These are phyloP conservation scores for Tichodroma muraria DNA, from an alignment of 2,113 vertebrate species.

Conservation along the genomic window DNA sequence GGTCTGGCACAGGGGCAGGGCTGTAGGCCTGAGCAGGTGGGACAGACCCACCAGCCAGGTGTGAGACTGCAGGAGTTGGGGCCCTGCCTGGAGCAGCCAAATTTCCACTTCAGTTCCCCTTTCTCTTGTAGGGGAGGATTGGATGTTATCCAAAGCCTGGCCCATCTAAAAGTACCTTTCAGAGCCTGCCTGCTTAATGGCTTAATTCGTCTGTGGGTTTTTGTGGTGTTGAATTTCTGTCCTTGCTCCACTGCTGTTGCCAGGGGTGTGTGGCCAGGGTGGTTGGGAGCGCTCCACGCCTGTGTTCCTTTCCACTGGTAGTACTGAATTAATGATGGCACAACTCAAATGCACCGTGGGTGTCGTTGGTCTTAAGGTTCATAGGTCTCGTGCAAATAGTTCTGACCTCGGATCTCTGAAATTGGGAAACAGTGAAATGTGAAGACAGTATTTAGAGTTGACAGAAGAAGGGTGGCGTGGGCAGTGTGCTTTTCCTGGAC, in stretches of 20 bases:
- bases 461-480: neutral
- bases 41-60: neutral
- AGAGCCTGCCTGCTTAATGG: neutral
- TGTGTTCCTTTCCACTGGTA: neutral
- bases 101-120: neutral
- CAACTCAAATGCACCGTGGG: accelerated
- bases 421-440: neutral
- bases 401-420: neutral
- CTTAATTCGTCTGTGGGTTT: accelerated
- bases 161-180: neutral
- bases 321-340: neutral
- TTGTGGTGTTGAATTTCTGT: neutral
- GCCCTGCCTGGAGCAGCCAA: neutral
- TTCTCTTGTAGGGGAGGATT: neutral
- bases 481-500: neutral
- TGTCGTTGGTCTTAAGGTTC: neutral
- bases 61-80: neutral
- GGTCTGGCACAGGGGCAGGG: neutral
- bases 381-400: neutral
- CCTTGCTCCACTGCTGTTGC: neutral
- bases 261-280: neutral
- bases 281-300: neutral
- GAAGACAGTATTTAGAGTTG: neutral
- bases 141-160: neutral
- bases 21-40: neutral